These are phyloP conservation scores for Glaucidium brasilianum DNA, from an alignment of 2,113 vertebrate species.

Conservation along the genomic window DNA sequence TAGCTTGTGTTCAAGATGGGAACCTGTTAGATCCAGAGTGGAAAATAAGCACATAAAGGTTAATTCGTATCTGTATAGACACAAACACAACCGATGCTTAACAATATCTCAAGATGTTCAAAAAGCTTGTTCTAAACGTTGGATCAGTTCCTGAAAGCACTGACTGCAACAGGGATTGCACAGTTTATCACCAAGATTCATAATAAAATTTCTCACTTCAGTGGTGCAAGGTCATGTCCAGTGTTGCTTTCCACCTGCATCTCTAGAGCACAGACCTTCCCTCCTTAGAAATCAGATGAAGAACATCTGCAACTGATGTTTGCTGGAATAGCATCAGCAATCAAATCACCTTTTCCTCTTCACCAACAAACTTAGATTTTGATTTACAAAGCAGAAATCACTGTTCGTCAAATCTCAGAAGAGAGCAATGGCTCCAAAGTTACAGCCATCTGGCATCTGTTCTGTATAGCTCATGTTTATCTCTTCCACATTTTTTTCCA, in stretches of 20 bases:
- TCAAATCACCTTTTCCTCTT: neutral
- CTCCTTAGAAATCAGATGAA: neutral
- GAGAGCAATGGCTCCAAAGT: neutral
- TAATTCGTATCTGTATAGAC: neutral
- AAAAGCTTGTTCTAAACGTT: neutral
- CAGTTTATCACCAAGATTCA: neutral
- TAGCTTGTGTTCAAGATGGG: accelerated
- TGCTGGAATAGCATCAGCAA: neutral
- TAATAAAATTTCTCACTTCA: neutral
- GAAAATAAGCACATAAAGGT: neutral
- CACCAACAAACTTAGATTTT: neutral
- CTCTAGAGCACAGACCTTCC: neutral
- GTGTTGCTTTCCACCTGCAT: neutral
- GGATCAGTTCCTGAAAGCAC: neutral
- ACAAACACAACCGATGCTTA: neutral
- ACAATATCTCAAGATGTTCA: neutral
- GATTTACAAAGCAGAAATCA: neutral
- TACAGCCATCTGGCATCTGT: neutral
- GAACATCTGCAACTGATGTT: neutral
- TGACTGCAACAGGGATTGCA: too few species aligned
- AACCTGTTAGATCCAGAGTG: neutral
- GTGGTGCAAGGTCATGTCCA: neutral
- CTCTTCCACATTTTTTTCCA: neutral
- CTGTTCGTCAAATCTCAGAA: neutral
- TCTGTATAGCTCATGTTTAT: neutral